A percentile compares a stretch with the other conserved stretches of the same genome.
Conservation (phyloP, 1,140 invertebrate genomes). For the Episyrphus balteatus region DNA sequence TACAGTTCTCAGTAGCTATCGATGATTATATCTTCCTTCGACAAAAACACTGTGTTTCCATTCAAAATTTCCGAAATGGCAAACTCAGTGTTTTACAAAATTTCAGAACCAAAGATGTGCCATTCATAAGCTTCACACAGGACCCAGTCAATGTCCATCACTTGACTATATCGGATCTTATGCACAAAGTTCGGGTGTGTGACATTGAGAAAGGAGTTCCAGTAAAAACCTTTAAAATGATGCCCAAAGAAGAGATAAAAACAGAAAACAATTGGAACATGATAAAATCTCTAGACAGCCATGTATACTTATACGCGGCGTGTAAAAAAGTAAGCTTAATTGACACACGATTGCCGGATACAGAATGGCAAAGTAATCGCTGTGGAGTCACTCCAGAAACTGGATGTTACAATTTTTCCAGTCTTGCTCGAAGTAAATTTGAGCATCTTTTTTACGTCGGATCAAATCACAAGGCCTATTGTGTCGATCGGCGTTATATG, state of each 20-base stretch:
- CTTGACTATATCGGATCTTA: slow-evolving; percentile 7
- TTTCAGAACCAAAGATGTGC: slow-evolving; percentile 4
- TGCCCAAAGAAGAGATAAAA: not conserved
- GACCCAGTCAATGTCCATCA: not conserved
- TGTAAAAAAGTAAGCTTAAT: slow-evolving; percentile 4
- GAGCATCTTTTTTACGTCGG: slow-evolving; percentile 7
- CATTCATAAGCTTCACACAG: slow-evolving; percentile 11
- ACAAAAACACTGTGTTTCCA: no score
- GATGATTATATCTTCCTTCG: no score
- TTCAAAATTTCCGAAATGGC: no score
- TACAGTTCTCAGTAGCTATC: no score
- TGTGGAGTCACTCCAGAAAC: not conserved
- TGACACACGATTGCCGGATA: slow-evolving; percentile 3
- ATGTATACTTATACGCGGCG: slow-evolving; percentile 8
- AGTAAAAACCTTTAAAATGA: not conserved
- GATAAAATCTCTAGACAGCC: slow-evolving; percentile 3
- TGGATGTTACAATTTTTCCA: slow-evolving; percentile 4
- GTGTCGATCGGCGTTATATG: slow-evolving; percentile 6
- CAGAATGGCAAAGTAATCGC: slow-evolving; percentile 2
- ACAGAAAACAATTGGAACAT: slow-evolving; percentile 4
- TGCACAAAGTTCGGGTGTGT: slow-evolving; percentile 6
- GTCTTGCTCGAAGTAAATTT: slow-evolving; percentile 6
- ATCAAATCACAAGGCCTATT: slow-evolving; percentile 8
- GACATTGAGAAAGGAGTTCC: slow-evolving; percentile 2
- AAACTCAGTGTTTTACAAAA: not conserved